Evolutionary conservation across 2,888 invertebrate genomes (phyloP).

Genomic region (Lithophane ornitopus): DNA sequence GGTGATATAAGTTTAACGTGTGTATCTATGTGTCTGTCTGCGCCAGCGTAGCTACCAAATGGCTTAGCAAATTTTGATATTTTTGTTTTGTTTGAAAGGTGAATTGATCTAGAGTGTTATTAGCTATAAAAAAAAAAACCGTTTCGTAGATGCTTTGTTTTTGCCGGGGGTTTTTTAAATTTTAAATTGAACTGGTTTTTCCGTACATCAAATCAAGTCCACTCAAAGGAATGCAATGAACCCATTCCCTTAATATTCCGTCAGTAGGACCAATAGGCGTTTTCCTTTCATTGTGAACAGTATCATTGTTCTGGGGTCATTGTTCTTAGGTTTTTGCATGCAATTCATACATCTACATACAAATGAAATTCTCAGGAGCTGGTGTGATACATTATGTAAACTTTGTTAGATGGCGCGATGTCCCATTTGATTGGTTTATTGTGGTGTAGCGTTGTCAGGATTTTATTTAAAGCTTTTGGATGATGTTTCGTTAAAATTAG

Average conservation of each 20-base stretch:
- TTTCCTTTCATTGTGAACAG: slow-evolving; percentile 82
- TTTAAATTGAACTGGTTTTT: too few species aligned
- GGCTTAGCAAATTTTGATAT: too few species aligned
- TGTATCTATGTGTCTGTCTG: too few species aligned
- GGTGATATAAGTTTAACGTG: too few species aligned
- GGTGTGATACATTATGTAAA: slow-evolving; percentile 73
- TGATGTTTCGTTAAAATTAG: too few species aligned
- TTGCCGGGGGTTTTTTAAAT: too few species aligned
- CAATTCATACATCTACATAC: slow-evolving; percentile 81
- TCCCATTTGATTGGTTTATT: slow-evolving; percentile 16
- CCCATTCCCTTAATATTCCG: slow-evolving; percentile 57
- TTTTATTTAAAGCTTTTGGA: not conserved
- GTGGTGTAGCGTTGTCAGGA: not conserved
- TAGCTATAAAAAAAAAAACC: too few species aligned
- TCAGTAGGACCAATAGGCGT: slow-evolving; percentile 56
- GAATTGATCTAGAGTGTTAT: too few species aligned
- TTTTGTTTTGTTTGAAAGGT: too few species aligned
- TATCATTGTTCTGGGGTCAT: slow-evolving; percentile 83
- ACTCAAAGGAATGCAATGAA: slow-evolving; percentile 39
- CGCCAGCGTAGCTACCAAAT: too few species aligned
- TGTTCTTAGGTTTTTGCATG: slow-evolving; percentile 79
- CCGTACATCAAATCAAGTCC: not conserved
- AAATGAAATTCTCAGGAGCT: slow-evolving; percentile 75
- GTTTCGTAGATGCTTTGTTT: too few species aligned
- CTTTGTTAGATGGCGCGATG: slow-evolving; percentile 51